Evolutionary conservation across 2,113 vertebrate species (phyloP).

Genomic region (Dryoscopus gambensis): DNA sequence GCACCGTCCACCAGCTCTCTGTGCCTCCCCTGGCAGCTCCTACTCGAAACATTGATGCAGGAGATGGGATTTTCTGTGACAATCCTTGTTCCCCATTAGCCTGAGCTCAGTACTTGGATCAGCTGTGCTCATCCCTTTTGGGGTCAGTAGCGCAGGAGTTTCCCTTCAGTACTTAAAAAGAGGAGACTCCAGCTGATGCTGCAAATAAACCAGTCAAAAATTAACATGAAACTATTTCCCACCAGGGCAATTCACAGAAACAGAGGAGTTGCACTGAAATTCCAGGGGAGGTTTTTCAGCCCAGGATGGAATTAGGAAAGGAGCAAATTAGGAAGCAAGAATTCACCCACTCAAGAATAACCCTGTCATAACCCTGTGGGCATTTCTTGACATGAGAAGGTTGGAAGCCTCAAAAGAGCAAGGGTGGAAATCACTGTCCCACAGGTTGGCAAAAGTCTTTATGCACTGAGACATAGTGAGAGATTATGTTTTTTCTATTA

Average conservation of each 20-base stretch:
- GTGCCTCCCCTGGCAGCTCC: accelerated
- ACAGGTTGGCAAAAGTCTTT: not conserved
- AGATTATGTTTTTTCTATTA: not conserved
- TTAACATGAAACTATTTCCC: not conserved
- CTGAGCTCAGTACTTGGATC: not conserved
- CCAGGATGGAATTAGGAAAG: not conserved
- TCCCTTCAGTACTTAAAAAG: not conserved
- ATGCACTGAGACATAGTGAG: not conserved
- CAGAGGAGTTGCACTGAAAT: not conserved
- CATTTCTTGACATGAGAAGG: not conserved
- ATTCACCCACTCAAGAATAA: not conserved
- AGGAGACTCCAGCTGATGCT: not conserved
- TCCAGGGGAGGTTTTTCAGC: not conserved
- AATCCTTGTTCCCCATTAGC: not conserved
- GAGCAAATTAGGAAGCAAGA: not conserved
- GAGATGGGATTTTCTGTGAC: not conserved
- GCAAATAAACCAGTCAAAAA: not conserved
- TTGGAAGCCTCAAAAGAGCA: not conserved
- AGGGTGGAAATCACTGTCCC: not conserved
- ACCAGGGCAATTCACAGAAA: not conserved
- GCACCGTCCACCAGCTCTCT: accelerated
- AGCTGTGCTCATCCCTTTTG: not conserved
- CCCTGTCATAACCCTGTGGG: not conserved
- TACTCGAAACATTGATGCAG: accelerated
- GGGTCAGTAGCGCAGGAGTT: not conserved